phyloP scores from a whole-genome alignment of 2,888 invertebrate genomes.

The Conistra vaccinii region DNA sequence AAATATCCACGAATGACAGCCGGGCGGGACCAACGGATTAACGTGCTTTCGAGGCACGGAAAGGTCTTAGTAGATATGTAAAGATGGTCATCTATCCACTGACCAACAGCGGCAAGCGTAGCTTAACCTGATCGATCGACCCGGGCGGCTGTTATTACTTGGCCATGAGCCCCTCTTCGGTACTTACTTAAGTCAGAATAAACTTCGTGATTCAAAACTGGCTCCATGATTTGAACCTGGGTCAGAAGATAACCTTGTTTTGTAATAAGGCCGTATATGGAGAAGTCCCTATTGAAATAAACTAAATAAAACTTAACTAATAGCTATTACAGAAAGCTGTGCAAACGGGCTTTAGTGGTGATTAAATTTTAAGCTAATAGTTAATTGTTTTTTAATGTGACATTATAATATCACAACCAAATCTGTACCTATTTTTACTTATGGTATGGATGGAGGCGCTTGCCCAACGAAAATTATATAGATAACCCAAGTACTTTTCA shows the following conservation, averaged over 20 bases:
- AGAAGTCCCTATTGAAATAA: not conserved
- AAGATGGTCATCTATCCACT: no score
- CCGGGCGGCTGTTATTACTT: no score
- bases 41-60: no score
- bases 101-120: no score
- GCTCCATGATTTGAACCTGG: not conserved
- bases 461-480: not conserved
- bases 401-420: not conserved
- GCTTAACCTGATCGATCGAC: no score
- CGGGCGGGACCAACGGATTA: no score
- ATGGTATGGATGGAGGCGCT: not conserved
- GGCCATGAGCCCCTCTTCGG: no score
- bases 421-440: not conserved
- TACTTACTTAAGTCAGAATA: not conserved
- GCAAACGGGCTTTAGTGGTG: conserved; percentile 1
- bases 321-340: not conserved
- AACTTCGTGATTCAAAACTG: not conserved
- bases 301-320: not conserved
- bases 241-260: not conserved
- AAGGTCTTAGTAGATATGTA: no score
- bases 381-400: not conserved
- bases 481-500: not conserved
- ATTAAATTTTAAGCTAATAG: not conserved
- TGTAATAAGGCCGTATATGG: not conserved
- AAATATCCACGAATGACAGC: no score